phyloP scores from a whole-genome alignment of 1,140 invertebrate genomes.

The Mycetomoellerius zeteki region DNA sequence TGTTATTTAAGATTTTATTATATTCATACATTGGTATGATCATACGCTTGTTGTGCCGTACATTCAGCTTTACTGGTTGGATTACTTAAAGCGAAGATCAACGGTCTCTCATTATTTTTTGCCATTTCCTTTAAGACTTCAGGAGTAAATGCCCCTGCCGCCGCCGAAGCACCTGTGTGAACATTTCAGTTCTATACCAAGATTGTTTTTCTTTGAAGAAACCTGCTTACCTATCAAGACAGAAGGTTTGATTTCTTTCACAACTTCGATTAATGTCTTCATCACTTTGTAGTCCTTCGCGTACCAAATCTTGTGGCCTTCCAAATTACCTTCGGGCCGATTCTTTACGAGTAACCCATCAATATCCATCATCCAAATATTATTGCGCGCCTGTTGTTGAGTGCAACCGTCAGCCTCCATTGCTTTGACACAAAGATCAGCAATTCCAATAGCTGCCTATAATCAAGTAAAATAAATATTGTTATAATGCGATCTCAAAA shows the following conservation, averaged over 20 bases:
- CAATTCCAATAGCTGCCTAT: slow-evolving; percentile 95
- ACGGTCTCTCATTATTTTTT: slow-evolving; percentile 93
- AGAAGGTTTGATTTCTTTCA: slow-evolving; percentile 94
- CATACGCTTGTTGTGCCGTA: slow-evolving; percentile 97
- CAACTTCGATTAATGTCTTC: slow-evolving; percentile 92
- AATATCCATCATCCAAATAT: slow-evolving; percentile 96
- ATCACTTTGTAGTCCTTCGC: slow-evolving; percentile 94
- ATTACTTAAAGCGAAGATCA: slow-evolving; percentile 98
- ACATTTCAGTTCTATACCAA: slow-evolving; percentile 59
- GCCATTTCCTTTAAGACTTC: slow-evolving; percentile 95
- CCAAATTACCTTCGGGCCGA: slow-evolving; percentile 91
- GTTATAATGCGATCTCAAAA: neutral
- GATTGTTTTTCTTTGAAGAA: slow-evolving; percentile 39
- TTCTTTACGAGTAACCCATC: slow-evolving; percentile 93
- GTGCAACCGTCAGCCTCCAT: slow-evolving; percentile 94
- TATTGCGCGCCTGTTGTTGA: slow-evolving; percentile 91
- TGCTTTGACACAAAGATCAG: slow-evolving; percentile 94
- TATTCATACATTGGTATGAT: slow-evolving; percentile 92
- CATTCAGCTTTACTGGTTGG: slow-evolving; percentile 98
- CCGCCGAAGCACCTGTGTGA: slow-evolving; percentile 93
- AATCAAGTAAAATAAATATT: neutral
- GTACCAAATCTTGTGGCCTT: slow-evolving; percentile 93
- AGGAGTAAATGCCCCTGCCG: slow-evolving; percentile 95
- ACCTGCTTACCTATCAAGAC: slow-evolving; percentile 92
- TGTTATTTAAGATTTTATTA: slow-evolving; percentile 16